Base-by-base conservation (phyloP, 2,888 invertebrate genomes). In the Charanyca ferruginea region DNA sequence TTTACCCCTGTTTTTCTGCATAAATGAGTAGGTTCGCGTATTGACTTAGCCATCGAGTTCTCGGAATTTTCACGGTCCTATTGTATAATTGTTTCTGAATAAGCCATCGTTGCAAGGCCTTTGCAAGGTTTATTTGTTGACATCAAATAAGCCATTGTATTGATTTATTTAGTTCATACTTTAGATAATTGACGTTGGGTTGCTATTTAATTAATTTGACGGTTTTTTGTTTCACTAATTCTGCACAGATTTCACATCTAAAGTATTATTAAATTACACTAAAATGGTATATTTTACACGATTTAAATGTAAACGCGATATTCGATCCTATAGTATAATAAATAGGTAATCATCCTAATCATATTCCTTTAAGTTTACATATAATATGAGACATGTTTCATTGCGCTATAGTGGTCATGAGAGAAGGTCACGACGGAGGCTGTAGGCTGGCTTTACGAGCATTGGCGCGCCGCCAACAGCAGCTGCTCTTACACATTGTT, bases 381-480 rank as follows among this genome's bases (percentile, higher is more conserved):
- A 38, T 45, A 22, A 23, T n/a, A 73, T 44, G 9, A 42, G 45
- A 25, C 22, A 54, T 78, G 71, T 68, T 66, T 58, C 49, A 47
- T 42, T 23, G 41, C 60, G 58, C 23, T 66, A 9, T 20, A 52
- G 58, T 65, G 49, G 53, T 65, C 52, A 44, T 58, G 44, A 44
- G 23, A 48, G 61, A 79, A 80, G 82, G 77, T 82, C 80, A 47
- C 41, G 60, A n/a, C 23, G 73, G 64, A 77, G 67, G 63, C 73
- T 66, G 64, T 73, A 76, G 77, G 77, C 77, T 79, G 76, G 69
- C 57, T 67, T 63, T 78, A 77, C 72, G 77, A 73, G 66, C 51
- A 48, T 81, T 92, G 92, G 92, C 91, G 20, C 20, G 22, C 11
- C 48, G 89, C 91, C 92, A 92, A 78, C 66, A 66, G 69, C 84